Evolutionary conservation across 2,888 invertebrate species (phyloP), one percentile per base, ranked within the genome.

Genomic region (Rhamphomyia laevipes): DNA sequence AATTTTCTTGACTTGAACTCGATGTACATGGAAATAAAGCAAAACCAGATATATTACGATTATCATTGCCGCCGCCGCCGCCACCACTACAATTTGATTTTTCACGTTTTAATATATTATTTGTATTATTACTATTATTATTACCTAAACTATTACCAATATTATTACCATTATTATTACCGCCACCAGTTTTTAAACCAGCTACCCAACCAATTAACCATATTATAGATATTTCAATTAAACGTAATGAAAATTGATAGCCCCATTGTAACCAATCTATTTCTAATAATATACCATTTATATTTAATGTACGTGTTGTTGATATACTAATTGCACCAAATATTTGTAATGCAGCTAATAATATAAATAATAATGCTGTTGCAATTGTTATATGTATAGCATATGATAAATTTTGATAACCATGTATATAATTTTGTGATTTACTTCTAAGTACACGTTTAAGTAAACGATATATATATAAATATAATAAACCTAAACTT

Each of bases 231-330:
- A 93, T 81, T 70, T 94, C 94, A 47, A 91, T 78, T 7, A 91
- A 74, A 23, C 93, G 78, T 46, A 91, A 77, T 0, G 86, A 84
- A 62, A 90, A 83, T 63, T 93, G 90, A 72, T 88, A 92, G 17
- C 87, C 85, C 90, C 91, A 93, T 74, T 92, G 85, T 4, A 91
- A 75, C 94, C 94, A 94, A 53, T 84, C 82, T 59, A 82, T 80
- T 59, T 83, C 82, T 1, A 63, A 56, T 73, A 73, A 48, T n/a
- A 74, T 68, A 58, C 59, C 57, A 68, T 71, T 54, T 64, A 70
- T 46, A 15, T 61, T 60, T n/a, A 63, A 42, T 1, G 63, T 61
- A 4, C 67, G 61, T 4, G 60, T 58, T 54, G 64, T 68, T 61
- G 75, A 74, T 41, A 84, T 79, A 44, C 78, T 80, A 59, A 84